Base-by-base conservation (phyloP, 2,113 vertebrate species). In the Sprattus sprattus region DNA sequence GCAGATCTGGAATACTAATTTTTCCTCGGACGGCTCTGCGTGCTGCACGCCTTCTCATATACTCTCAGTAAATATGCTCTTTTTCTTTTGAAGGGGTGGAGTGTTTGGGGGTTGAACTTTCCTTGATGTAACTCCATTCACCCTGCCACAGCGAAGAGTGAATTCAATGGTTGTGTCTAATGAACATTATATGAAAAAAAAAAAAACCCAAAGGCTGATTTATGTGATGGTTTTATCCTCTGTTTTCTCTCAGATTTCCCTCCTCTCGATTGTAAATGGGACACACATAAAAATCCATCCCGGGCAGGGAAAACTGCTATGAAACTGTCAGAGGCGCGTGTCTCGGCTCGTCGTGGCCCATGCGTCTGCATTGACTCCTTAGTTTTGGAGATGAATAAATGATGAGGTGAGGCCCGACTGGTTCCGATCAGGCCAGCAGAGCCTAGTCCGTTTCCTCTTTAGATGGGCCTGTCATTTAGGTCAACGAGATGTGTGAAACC, bases 1-100 rank as follows among this genome's bases (percentile, higher is more conserved):
- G 95, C 94, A 95, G 94, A 95, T 94, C 92, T 91, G 88, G 95
- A 95, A 96, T 95, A 96, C 95, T 96, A 95, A 96, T 95, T 95
- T 93, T 93, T 94, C 89, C 87, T 60, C 28, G 91, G 91, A 93
- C 89, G 88, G 90, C 90, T 85, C 89, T 91, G 91, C 28, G 92
- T 93, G 91, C 92, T 87, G 89, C 32, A 88, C 80, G 83, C 89
- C 81, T 28, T 22, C 75, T 86, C 84, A 85, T 88, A 86, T 89
- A 45, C 52, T 47, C 84, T 22, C 84, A 85, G 91, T 93, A 93
- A 94, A 95, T 93, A 94, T 92, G 89, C 90, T 88, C 89, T 92
- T 85, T 90, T 90, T 91, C 91, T 88, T 93, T 89, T 13, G 84
- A 81, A 81, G 71, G 50, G 28, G 49, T 57, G 28, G 28, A 71